Conservation (phyloP, 1,140 invertebrate species). For the Conopomorpha cramerella region DNA sequence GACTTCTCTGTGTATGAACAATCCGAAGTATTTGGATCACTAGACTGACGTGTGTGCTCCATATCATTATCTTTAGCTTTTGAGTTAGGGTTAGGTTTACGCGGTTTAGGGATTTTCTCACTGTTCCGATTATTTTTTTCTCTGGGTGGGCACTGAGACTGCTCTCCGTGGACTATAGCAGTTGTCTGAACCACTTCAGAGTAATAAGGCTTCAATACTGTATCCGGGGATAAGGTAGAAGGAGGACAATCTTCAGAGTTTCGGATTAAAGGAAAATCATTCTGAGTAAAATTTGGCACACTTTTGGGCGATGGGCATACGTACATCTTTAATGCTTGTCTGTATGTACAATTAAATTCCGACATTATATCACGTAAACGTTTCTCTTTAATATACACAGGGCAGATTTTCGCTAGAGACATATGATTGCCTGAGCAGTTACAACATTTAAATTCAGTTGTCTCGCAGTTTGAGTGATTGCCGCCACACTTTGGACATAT, state of each 20-base stretch:
- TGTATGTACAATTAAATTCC: conserved; percentile 10
- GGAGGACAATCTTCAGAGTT: no score
- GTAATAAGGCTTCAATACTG: not conserved
- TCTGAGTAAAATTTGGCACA: not conserved
- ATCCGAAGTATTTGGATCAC: not conserved
- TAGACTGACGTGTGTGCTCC: not conserved
- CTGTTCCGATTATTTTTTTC: not conserved
- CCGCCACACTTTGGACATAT: conserved; percentile 10
- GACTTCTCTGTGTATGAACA: not conserved
- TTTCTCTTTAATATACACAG: conserved; percentile 10
- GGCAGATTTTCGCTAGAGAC: conserved; percentile 7
- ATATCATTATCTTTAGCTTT: not conserved
- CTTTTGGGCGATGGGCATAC: not conserved
- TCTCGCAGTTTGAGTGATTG: conserved; percentile 10
- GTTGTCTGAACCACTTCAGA: not conserved
- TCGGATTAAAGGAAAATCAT: no score
- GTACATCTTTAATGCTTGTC: not conserved
- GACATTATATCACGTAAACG: conserved; percentile 10
- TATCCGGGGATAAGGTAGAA: no score
- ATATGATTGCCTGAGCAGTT: conserved; percentile 12
- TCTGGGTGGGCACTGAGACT: not conserved
- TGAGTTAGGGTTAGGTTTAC: no score
- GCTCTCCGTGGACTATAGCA: not conserved
- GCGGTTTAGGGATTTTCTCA: no score
- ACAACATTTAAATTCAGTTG: conserved; percentile 6